Conservation (phyloP, 2,113 vertebrate genomes). For the Callospermophilus lateralis region DNA sequence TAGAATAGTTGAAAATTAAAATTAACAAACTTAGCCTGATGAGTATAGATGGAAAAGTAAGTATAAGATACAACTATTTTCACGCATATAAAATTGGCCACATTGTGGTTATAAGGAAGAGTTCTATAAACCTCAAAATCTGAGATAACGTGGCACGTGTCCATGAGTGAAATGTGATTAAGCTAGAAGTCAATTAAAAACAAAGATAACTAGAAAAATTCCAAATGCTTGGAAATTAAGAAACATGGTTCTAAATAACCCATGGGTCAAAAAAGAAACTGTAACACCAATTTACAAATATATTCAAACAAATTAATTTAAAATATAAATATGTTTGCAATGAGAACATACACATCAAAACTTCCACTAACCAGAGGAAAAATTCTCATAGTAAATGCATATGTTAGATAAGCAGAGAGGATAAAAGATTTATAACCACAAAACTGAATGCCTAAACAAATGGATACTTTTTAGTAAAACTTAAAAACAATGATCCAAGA, state of each 20-base stretch:
- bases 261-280: background rate
- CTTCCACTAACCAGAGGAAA: background rate
- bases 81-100: background rate
- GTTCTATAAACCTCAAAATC: background rate
- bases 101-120: background rate
- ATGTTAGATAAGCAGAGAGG: background rate
- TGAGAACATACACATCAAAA: background rate
- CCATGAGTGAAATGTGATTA: background rate
- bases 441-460: constrained; percentile 8
- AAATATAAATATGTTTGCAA: constrained; percentile 15
- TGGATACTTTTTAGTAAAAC: background rate
- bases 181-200: background rate
- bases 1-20: background rate
- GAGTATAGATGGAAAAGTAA: background rate
- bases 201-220: background rate
- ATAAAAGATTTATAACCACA: constrained; percentile 8
- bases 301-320: background rate
- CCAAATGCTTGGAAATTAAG: background rate
- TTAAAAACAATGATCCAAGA: background rate
- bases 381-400: background rate
- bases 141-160: background rate
- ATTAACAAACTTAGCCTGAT: background rate
- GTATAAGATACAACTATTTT: background rate
- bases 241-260: background rate
- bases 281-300: background rate